A percentile compares a stretch with the other conserved stretches of the same genome.
phyloP scores from a whole-genome alignment of 2,888 invertebrate species.

The Agrochola macilenta region DNA sequence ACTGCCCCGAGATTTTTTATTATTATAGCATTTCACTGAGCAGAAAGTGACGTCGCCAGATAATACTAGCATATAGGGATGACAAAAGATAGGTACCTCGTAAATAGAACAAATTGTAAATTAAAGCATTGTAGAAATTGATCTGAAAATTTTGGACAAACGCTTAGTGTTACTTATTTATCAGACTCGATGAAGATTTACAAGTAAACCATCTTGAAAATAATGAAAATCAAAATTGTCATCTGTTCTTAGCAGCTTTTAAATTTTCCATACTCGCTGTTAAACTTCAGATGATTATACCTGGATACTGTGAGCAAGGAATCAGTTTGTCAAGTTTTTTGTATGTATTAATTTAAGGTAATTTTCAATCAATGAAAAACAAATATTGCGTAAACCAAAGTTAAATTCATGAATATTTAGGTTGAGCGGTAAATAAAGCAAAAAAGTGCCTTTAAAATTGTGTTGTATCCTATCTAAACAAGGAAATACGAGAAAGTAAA shows the following conservation, averaged over 20 bases:
- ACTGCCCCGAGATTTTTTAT: no score
- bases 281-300: neutral
- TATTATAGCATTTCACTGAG: slow-evolving; percentile 25
- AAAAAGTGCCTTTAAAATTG: neutral
- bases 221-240: neutral
- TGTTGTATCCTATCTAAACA: slow-evolving; percentile 31
- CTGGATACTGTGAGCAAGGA: neutral
- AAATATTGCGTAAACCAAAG: neutral
- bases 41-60: slow-evolving; percentile 28
- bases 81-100: neutral
- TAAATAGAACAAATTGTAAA: neutral
- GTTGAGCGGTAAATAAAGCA: neutral
- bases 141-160: neutral
- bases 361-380: neutral
- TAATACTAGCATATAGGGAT: slow-evolving; percentile 37
- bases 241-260: neutral
- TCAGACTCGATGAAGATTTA: no score
- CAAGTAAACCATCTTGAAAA: neutral
- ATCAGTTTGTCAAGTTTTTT: neutral
- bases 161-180: neutral
- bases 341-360: neutral
- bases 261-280: neutral
- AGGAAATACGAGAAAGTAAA: slow-evolving; percentile 31
- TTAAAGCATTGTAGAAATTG: neutral
- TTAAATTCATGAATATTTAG: neutral